Evolutionary conservation across 2,113 vertebrate genomes (phyloP).

Genomic region (Quiscalus mexicanus): DNA sequence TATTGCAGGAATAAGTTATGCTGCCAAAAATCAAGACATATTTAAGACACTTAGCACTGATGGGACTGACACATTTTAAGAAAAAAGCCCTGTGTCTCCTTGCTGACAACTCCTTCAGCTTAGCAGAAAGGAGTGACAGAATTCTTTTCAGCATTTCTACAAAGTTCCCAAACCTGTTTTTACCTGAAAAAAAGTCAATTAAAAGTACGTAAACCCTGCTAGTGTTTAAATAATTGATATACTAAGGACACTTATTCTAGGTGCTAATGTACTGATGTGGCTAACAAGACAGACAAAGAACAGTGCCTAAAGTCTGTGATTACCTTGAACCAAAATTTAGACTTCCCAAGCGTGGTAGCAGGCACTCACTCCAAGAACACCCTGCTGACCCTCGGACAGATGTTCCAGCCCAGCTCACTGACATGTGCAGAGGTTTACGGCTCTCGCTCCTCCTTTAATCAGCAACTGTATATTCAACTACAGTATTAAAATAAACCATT

Average conservation of each 20-base stretch:
- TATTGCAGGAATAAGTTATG: not conserved
- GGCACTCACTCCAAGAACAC: not conserved
- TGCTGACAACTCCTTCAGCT: not conserved
- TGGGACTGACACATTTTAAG: fast-evolving
- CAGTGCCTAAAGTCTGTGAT: not conserved
- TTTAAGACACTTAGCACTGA: not conserved
- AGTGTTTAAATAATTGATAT: not conserved
- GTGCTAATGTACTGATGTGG: not conserved
- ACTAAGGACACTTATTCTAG: not conserved
- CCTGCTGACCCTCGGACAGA: not conserved
- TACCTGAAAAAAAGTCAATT: not conserved
- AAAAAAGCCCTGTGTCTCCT: not conserved
- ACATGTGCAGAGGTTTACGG: not conserved
- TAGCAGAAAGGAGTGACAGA: not conserved
- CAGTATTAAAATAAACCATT: not conserved
- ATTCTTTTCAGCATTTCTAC: not conserved
- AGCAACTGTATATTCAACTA: not conserved
- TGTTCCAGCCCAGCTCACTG: not conserved
- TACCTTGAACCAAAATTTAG: not conserved
- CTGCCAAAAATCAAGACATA: not conserved
- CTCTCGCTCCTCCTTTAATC: not conserved
- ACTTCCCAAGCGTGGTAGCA: not conserved
- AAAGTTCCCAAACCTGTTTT: not conserved
- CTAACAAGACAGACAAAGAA: not conserved
- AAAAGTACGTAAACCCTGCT: not conserved